Base-by-base conservation (phyloP, 2,113 vertebrate species). In the Trichechus manatus region DNA sequence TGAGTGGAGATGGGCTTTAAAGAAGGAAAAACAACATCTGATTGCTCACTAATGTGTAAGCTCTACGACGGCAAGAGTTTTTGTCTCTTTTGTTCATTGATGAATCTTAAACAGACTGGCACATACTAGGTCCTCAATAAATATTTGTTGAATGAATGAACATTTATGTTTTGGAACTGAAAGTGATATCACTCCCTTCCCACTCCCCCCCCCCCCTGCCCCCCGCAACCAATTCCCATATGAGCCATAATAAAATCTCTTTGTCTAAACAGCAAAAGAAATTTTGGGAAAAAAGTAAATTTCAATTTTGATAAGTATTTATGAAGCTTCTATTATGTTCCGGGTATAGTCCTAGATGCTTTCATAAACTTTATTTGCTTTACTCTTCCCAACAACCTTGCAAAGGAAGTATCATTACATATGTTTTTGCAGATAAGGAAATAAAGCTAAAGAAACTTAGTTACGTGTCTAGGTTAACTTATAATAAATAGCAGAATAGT, bases 241-340 rank as follows among this genome's bases (percentile, higher is more conserved):
- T 77, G 33, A 95, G 7, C 72, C 39, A 72, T 86, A 95, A 83
- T 5, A 59, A 36, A 75, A 64, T 83, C 9, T 27, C 44, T 86
- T 39, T 87, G 63, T 68, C 27, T 53, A 27, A 88, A 88, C 15
- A 92, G 92, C 22, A 77, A 94, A 72, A 84, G 17, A 86, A 20
- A 50, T 80, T 87, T 83, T 93, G 42, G 20, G 53, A 56, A 77
- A 88, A 86, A 92, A 94, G 33, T 44, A n/a, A 91, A 81, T n/a
- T 82, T 92, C 13, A 70, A 85, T 91, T 82, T 89, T 93, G 44
- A 70, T 66, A 72, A 89, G 85, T 80, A 84, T 77, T 77, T 83
- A 74, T 75, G 68, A 95, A 47, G 59, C 20, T 81, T 77, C 61
- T 63, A 86, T 82, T 72, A 82, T 22, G 5, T 86, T 14, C 39